Conservation (phyloP, 2,888 invertebrate genomes). For the Gastrophysa polygoni region DNA sequence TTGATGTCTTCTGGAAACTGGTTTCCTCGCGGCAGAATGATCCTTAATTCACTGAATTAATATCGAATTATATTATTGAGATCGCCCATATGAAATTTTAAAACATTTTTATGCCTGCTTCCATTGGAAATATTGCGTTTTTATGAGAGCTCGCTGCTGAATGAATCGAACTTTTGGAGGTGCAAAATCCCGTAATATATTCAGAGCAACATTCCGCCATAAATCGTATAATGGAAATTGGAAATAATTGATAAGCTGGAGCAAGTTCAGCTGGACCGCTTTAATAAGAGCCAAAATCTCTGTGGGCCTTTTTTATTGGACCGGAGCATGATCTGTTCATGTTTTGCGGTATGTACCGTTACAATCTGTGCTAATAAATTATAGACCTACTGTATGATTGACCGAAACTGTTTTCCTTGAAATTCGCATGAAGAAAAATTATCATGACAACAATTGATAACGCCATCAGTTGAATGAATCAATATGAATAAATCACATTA, state of each 20-base stretch:
- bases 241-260: constrained; percentile 28
- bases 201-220: constrained; percentile 33
- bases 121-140: constrained; percentile 29
- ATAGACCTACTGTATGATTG: background rate
- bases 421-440: no score
- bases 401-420: no score
- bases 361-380: constrained; percentile 1
- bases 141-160: constrained; percentile 36
- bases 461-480: no score
- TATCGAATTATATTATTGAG: constrained; percentile 48
- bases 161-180: constrained; percentile 40
- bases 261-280: constrained; percentile 17
- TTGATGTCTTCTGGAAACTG: constrained; percentile 45
- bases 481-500: no score
- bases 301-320: background rate
- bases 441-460: no score
- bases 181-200: constrained; percentile 40
- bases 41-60: constrained; percentile 51
- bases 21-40: constrained; percentile 45
- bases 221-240: constrained; percentile 25
- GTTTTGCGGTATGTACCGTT: constrained; percentile 15
- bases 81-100: constrained; percentile 46
- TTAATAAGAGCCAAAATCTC: constrained; percentile 25
- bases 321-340: background rate
- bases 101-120: constrained; percentile 40